phyloP scores from a whole-genome alignment of 2,888 invertebrate genomes.

The Scelioninae gen. 2 region DNA sequence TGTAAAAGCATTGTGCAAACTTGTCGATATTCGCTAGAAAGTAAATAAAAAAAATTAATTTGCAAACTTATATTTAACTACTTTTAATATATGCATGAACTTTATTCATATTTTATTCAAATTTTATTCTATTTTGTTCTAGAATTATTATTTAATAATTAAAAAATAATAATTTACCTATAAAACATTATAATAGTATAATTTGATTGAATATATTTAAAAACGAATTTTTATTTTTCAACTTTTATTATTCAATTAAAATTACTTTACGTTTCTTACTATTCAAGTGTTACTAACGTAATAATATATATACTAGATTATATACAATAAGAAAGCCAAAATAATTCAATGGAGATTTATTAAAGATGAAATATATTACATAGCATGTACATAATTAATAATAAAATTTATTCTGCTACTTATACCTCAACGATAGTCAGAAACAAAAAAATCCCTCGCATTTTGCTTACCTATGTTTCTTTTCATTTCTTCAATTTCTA shows the following conservation, averaged over 20 bases:
- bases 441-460: neutral
- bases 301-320: no score
- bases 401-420: conserved; percentile 23
- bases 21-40: conserved; percentile 45
- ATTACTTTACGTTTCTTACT: no score
- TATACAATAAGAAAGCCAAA: no score
- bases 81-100: neutral
- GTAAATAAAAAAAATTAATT: conserved; percentile 38
- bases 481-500: conserved; percentile 15
- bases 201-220: no score
- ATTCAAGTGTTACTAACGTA: no score
- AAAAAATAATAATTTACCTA: no score
- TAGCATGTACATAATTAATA: conserved; percentile 28
- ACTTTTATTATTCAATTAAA: no score
- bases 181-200: neutral
- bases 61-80: conserved; percentile 35
- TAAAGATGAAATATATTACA: conserved; percentile 45
- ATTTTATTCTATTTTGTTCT: no score
- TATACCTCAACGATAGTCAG: neutral
- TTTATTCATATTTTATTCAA: neutral
- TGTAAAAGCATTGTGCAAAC: conserved; percentile 39
- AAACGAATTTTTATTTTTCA: no score
- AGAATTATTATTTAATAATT: no score
- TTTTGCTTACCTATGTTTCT: conserved; percentile 6
- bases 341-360: conserved; percentile 36